Percentiles rank a stretch among this genome's conserved stretches.
Evolutionary conservation across 1,140 invertebrate genomes (phyloP).

Genomic region (Heliconius congener): DNA sequence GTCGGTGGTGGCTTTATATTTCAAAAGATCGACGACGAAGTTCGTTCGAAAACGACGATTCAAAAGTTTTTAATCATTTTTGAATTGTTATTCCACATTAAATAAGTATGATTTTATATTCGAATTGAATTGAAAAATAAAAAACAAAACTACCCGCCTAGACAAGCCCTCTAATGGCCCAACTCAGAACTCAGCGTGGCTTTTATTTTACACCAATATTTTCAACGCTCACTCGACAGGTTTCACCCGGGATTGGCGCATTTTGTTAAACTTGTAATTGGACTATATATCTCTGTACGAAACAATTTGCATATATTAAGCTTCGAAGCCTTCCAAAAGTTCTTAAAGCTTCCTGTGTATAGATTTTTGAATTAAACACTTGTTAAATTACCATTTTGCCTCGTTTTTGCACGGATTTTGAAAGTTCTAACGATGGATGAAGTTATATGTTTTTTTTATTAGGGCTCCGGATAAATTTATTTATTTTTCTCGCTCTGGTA

Average conservation of each 20-base stretch:
- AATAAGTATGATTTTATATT: too few species aligned
- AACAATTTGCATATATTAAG: constrained; percentile 39
- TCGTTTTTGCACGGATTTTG: constrained; percentile 3
- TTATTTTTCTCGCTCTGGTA: too few species aligned
- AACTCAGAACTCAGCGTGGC: constrained; percentile 31
- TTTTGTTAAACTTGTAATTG: constrained; percentile 44
- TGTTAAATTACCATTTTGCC: constrained; percentile 14
- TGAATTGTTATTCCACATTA: too few species aligned
- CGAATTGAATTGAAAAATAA: not conserved
- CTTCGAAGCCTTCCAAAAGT: constrained; percentile 29
- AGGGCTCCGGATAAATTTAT: too few species aligned
- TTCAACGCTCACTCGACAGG: constrained; percentile 38
- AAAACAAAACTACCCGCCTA: constrained; percentile 3
- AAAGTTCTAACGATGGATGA: not conserved
- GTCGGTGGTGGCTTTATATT: too few species aligned
- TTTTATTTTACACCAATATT: constrained; percentile 45
- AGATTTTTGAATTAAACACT: constrained; percentile 17
- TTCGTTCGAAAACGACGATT: too few species aligned
- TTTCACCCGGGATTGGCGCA: constrained; percentile 35
- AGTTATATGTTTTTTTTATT: not conserved
- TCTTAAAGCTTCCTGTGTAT: constrained; percentile 13
- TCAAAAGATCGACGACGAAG: too few species aligned
- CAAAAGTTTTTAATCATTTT: too few species aligned
- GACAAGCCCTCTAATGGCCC: constrained; percentile 8
- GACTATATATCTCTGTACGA: constrained; percentile 39